Base-by-base conservation (phyloP, 2,888 invertebrate species). In the Drosophila glabriapex region DNA sequence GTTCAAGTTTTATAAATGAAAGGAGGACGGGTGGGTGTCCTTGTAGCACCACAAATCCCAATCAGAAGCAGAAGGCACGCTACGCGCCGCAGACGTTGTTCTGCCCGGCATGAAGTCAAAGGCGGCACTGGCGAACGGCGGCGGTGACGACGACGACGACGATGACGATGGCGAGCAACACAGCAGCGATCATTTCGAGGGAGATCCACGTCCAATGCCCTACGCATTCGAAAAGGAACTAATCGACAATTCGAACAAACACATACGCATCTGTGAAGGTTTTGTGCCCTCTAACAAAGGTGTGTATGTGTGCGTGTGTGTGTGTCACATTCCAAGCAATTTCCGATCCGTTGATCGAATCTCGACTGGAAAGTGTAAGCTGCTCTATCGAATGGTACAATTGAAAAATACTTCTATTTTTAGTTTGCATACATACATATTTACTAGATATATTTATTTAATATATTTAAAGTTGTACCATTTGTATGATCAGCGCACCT, bases 221-320 rank as follows among this genome's bases (percentile, higher is more conserved):
- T 93, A 92, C 80, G 83, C 84, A 19, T 92, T 93, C 64, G 93
- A 92, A 72, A 93, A 93, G 82, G 92, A 93, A 68, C 62, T 93
- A 4, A 92, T 92, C 55, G 80, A 87, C 31, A 91, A 89, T 14
- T 91, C 91, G 55, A 93, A 93, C 70, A 87, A 82, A 59, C 88
- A 90, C 60, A 90, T 91, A 73, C 85, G 90, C 58, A 73, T 92
- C 10, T 75, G 88, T 63, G 82, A 90, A 16, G 76, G 82, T 54
- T 93, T 92, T 68, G 81, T 82, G 60, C 89, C 91, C 10, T 80
- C 90, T 4, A 85, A 80, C 35, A 83, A 83, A 78, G 89, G 93
- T 93, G 14, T n/a, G 28, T 41, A 7, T 22, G 9, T 39, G 31
- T n/a, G 14, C n/a, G 14, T 19, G 31, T 31, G 14, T 25, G 46